Percentiles rank a stretch among this genome's conserved stretches.
These are phyloP conservation scores for Centroberyx gerrardi DNA, from an alignment of 2,797 vertebrate genomes.

Conservation along the genomic window DNA sequence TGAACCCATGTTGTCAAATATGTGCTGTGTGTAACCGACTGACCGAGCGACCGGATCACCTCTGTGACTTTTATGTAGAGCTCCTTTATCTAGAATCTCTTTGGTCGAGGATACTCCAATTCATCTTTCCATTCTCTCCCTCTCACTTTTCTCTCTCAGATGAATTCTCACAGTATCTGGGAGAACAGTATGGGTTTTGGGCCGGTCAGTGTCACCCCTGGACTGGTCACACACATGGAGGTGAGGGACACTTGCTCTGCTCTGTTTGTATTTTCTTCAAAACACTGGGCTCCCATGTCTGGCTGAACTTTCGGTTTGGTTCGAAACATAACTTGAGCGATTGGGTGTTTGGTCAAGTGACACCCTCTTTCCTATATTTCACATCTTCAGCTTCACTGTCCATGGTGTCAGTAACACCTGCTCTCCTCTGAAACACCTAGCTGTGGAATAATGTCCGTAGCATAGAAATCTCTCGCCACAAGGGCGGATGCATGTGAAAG, in stretches of 20 bases:
- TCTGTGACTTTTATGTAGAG: neutral
- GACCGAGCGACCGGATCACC: no score
- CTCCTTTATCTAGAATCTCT: neutral
- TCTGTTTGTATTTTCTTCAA: neutral
- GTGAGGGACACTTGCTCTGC: constrained; percentile 54
- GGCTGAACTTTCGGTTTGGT: neutral
- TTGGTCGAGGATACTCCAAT: neutral
- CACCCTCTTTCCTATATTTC: no score
- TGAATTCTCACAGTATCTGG: constrained; percentile 89
- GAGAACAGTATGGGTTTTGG: constrained; percentile 87
- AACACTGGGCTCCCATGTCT: neutral
- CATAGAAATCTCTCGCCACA: no score
- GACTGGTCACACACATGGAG: constrained; percentile 84
- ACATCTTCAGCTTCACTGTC: no score
- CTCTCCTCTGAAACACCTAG: no score
- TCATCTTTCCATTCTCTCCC: neutral
- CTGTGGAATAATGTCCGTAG: no score
- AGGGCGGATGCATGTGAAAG: no score
- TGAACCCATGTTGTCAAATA: no score
- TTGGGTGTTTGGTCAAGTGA: no score
- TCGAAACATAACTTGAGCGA: neutral
- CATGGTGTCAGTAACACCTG: no score
- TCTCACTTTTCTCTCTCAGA: constrained; percentile 52
- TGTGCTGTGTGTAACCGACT: no score
- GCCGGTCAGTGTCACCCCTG: constrained; percentile 80